Conservation (phyloP, 2,113 vertebrate genomes). For the Galeopterus variegatus region DNA sequence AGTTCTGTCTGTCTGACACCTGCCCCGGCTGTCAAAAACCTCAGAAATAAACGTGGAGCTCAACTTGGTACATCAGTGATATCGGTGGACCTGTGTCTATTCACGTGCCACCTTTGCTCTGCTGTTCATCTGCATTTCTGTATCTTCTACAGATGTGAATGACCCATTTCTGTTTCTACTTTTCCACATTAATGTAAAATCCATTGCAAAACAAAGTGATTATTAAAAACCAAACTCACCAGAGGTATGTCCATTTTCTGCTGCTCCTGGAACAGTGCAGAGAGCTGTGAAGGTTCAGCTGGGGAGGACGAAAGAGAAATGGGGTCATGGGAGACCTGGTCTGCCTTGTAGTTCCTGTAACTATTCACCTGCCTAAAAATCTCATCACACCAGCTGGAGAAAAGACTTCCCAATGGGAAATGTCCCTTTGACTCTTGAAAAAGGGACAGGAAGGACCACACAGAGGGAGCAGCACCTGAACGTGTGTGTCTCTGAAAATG, state of each 20-base stretch:
- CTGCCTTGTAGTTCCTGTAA: not conserved
- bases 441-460: not conserved
- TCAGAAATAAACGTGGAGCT: conserved; percentile 14
- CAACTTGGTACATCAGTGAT: not conserved
- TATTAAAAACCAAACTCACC: conserved; percentile 55
- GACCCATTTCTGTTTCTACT: not conserved
- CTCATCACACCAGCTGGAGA: not conserved
- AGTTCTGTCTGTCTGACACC: not conserved
- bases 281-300: conserved; percentile 29
- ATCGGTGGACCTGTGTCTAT: not conserved
- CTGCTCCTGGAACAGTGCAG: conserved; percentile 4
- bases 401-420: not conserved
- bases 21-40: not conserved
- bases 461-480: not conserved
- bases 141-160: not conserved
- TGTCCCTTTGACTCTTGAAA: not conserved
- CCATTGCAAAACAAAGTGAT: not conserved
- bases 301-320: not conserved
- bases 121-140: not conserved
- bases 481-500: not conserved
- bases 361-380: not conserved
- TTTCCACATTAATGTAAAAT: not conserved
- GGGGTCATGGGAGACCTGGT: not conserved
- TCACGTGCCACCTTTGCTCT: not conserved
- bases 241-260: conserved; percentile 48